A percentile compares a stretch with the other conserved stretches of the same genome.
phyloP scores from a whole-genome alignment of 1,140 invertebrate species.

The Hylaeus volcanicus region DNA sequence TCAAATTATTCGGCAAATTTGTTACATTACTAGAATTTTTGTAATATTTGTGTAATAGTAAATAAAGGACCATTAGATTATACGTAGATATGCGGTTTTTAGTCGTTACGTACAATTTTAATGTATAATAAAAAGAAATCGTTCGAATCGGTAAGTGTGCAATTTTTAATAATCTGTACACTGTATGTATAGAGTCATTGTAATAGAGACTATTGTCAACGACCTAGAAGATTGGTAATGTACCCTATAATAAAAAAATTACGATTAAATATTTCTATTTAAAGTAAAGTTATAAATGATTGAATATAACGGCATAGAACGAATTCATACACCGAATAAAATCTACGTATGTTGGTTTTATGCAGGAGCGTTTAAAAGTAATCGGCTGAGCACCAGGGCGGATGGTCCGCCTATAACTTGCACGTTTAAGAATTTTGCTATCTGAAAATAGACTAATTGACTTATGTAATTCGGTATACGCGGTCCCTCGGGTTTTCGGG shows the following conservation, averaged over 20 bases:
- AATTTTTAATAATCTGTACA: too few relatives aligned
- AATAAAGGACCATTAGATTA: too few relatives aligned
- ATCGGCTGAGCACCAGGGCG: background rate
- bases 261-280: too few relatives aligned
- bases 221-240: too few relatives aligned
- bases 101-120: too few relatives aligned
- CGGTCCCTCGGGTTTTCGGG: slow-evolving; percentile 14
- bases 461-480: slow-evolving; percentile 49
- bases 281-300: too few relatives aligned
- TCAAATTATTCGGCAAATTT: slow-evolving; percentile 4
- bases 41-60: background rate
- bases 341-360: background rate
- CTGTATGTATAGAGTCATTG: too few relatives aligned
- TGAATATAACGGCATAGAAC: background rate
- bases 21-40: background rate
- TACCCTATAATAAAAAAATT: too few relatives aligned
- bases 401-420: slow-evolving; percentile 11
- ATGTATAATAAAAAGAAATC: too few relatives aligned
- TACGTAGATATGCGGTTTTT: too few relatives aligned
- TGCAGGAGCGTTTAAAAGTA: background rate
- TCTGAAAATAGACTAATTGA: slow-evolving; percentile 54
- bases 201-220: too few relatives aligned
- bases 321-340: background rate
- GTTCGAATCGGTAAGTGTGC: too few relatives aligned
- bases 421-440: slow-evolving; percentile 46